Evolutionary conservation across 2,797 vertebrate genomes (phyloP).

Genomic region (Myotis planiceps): DNA sequence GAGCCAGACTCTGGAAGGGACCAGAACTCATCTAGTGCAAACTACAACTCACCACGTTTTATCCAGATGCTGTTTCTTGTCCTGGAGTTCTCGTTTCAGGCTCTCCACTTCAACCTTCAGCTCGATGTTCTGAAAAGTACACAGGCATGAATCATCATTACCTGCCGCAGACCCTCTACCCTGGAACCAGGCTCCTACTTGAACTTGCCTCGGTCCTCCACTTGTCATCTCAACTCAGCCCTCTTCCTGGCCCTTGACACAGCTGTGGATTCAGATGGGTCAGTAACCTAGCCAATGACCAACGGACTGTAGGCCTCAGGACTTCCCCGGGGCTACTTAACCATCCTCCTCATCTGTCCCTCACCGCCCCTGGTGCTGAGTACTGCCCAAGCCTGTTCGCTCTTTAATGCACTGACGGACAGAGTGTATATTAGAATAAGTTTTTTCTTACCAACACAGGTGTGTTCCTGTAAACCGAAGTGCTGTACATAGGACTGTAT

Average conservation of each 20-base stretch:
- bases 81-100: slow-evolving; percentile 94
- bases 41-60: slow-evolving; percentile 90
- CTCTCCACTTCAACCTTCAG: slow-evolving; percentile 96
- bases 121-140: slow-evolving; percentile 93
- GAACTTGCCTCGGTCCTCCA: neutral
- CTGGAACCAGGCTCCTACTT: neutral
- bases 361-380: neutral
- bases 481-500: neutral
- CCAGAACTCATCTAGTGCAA: neutral
- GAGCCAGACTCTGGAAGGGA: neutral
- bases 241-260: neutral
- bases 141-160: neutral
- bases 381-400: neutral
- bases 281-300: neutral
- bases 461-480: neutral
- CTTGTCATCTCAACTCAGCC: neutral
- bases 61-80: slow-evolving; percentile 92
- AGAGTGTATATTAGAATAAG: neutral
- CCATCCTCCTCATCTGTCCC: neutral
- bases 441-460: neutral
- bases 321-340: neutral
- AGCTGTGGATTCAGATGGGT: neutral
- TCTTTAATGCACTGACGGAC: neutral
- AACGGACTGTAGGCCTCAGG: neutral
- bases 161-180: accelerated